Conservation (phyloP, 2,797 vertebrate genomes). For the Lepilemur ruficaudatus region DNA sequence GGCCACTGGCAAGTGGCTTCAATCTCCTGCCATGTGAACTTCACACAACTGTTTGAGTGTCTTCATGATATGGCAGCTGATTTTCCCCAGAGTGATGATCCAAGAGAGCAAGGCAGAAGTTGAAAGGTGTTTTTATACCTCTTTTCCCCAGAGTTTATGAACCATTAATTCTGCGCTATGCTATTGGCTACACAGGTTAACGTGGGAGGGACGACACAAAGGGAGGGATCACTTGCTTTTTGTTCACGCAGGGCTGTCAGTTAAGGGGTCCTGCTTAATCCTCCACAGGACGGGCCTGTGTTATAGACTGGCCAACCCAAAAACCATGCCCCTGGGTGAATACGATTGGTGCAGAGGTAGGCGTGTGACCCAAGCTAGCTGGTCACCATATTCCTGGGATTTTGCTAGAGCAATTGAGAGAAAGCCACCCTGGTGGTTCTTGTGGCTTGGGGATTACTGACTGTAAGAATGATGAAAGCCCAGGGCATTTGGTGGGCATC, state of each 20-base stretch:
- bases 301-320: neutral
- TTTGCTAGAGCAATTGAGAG: neutral
- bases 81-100: neutral
- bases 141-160: neutral
- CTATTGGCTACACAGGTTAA: neutral
- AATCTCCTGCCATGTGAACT: neutral
- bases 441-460: neutral
- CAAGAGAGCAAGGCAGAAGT: neutral
- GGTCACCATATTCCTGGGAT: neutral
- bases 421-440: neutral
- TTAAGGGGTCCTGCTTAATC: neutral
- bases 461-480: neutral
- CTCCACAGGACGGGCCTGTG: neutral
- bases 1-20: neutral
- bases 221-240: neutral
- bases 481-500: neutral
- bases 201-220: neutral
- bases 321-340: neutral
- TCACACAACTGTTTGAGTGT: neutral
- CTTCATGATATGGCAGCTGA: neutral
- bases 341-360: neutral
- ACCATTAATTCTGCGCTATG: neutral
- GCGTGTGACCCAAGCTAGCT: neutral
- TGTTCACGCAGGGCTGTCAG: neutral
- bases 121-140: neutral